Percentiles rank a stretch among this genome's conserved stretches.
Evolutionary conservation across 2,888 invertebrate genomes (phyloP).

Genomic region (Oscheius sp.): DNA sequence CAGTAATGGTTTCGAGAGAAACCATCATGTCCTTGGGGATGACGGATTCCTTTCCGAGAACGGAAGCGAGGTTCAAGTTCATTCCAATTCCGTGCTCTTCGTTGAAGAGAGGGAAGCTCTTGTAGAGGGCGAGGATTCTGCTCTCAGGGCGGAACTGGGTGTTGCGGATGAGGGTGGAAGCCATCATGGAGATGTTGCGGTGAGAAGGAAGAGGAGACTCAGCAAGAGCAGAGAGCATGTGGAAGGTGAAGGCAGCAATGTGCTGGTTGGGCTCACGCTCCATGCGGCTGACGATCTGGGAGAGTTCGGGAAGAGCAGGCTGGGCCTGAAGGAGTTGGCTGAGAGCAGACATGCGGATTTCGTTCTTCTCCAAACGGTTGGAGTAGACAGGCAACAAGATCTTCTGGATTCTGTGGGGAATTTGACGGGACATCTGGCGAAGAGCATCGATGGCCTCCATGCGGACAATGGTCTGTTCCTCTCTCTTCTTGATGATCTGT

Average conservation of each 20-base stretch:
- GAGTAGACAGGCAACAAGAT: constrained; percentile 63
- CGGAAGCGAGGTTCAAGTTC: constrained; percentile 50
- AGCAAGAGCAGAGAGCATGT: constrained; percentile 48
- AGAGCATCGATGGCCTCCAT: constrained; percentile 63
- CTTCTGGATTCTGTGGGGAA: constrained; percentile 49
- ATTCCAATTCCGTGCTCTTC: constrained; percentile 45
- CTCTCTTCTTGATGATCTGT: constrained; percentile 60
- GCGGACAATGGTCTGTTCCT: constrained; percentile 53
- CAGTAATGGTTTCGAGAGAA: constrained; percentile 56
- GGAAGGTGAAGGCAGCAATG: constrained; percentile 56
- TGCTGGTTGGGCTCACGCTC: constrained; percentile 55
- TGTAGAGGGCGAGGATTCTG: constrained; percentile 39
- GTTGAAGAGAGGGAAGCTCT: constrained; percentile 52
- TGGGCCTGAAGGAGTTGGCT: constrained; percentile 53
- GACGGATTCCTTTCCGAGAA: constrained; percentile 56
- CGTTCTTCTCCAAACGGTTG: constrained; percentile 52
- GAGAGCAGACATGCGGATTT: constrained; percentile 59
- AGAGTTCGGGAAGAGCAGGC: constrained; percentile 52
- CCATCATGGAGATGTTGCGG: constrained; percentile 44
- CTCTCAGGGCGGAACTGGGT: constrained; percentile 44
- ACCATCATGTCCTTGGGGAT: constrained; percentile 53
- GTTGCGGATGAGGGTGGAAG: constrained; percentile 38
- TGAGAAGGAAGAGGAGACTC: constrained; percentile 56
- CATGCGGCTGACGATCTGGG: constrained; percentile 52
- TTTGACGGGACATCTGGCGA: constrained; percentile 45